Conservation (phyloP, 2,113 vertebrate genomes). For the Leuciscus idus region DNA sequence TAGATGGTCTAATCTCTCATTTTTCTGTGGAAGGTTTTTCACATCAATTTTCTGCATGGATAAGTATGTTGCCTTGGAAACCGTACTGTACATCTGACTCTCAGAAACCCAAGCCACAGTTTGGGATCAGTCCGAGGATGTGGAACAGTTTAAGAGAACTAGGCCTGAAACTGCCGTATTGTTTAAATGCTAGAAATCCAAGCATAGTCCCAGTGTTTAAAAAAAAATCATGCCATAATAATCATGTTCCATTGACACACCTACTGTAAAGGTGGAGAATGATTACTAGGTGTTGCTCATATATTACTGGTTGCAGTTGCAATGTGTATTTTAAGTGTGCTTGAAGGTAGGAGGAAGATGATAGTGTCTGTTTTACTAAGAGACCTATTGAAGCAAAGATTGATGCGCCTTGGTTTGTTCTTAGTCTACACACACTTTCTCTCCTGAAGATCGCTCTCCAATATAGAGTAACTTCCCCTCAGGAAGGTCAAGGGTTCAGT, state of each 20-base stretch:
- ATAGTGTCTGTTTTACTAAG: conserved; percentile 20
- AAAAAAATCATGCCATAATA: conserved; percentile 10
- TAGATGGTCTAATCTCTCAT: neutral
- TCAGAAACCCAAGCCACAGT: neutral
- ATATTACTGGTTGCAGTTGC: conserved; percentile 23
- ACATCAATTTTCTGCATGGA: conserved; percentile 21
- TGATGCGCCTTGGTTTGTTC: conserved; percentile 45
- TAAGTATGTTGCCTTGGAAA: conserved; percentile 24
- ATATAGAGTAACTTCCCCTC: conserved; percentile 62
- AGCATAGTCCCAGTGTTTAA: conserved; percentile 12
- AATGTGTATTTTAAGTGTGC: conserved; percentile 3
- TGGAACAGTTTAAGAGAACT: neutral
- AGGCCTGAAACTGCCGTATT: neutral
- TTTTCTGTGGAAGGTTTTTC: neutral
- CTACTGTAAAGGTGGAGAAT: conserved; percentile 22
- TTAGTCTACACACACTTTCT: conserved; percentile 18
- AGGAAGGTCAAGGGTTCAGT: conserved; percentile 75
- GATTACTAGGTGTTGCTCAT: conserved; percentile 24
- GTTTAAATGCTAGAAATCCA: conserved; percentile 1
- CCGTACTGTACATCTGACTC: neutral
- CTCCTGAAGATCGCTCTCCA: conserved; percentile 7
- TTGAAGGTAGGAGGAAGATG: conserved; percentile 19
- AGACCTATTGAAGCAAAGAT: conserved; percentile 37
- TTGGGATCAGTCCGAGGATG: neutral
- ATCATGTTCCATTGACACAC: neutral